A percentile compares a stretch with the other conserved stretches of the same genome.
These are phyloP conservation scores for Grus americana DNA, from an alignment of 2,113 vertebrate species.

Conservation along the genomic window DNA sequence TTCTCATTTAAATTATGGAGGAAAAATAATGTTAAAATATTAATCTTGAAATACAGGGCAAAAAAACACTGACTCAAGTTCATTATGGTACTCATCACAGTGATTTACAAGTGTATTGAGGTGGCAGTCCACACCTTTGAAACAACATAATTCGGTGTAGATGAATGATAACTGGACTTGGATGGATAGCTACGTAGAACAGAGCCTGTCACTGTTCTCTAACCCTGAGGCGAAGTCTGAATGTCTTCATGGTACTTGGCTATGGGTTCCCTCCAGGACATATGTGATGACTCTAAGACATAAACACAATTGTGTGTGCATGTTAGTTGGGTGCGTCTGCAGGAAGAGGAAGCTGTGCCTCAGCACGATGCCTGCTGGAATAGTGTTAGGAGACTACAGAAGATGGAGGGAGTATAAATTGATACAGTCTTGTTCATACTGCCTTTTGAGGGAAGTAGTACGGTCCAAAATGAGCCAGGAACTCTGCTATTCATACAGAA, in stretches of 20 bases:
- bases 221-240: neutral
- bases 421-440: neutral
- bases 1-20: neutral
- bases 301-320: accelerated
- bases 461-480: neutral
- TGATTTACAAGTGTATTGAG: neutral
- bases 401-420: neutral
- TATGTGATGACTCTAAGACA: neutral
- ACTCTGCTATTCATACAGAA: neutral
- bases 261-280: neutral
- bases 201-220: neutral
- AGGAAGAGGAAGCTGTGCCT: neutral
- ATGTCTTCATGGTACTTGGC: neutral
- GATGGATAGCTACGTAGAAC: neutral
- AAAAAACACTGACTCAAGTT: neutral
- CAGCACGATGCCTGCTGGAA: accelerated
- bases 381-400: neutral
- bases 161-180: neutral
- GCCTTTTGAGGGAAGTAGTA: neutral
- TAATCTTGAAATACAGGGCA: neutral
- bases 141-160: neutral
- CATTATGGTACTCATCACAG: neutral
- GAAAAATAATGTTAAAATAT: neutral
- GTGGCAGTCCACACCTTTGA: neutral
- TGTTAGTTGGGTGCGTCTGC: neutral